Evolutionary conservation across 2,113 vertebrate species (phyloP).

Genomic region (Uria lomvia): DNA sequence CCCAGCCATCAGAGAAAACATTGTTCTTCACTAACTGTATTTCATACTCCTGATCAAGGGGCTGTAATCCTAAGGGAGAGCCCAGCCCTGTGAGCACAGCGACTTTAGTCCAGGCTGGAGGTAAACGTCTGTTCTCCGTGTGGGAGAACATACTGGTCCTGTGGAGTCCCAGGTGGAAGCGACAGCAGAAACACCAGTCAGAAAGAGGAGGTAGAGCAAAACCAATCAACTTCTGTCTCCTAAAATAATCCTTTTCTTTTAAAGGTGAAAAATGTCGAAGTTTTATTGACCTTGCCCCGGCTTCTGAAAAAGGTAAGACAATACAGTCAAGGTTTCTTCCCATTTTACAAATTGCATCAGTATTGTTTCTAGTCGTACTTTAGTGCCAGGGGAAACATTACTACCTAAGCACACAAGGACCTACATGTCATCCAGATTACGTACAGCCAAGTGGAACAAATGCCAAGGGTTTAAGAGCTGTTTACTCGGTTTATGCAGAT

Average conservation of each 20-base stretch:
- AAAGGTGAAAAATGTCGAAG: slow-evolving; percentile 96
- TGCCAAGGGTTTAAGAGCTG: not conserved
- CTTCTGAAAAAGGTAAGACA: slow-evolving; percentile 93
- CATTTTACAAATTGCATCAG: not conserved
- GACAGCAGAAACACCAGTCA: not conserved
- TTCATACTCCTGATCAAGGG: fast-evolving
- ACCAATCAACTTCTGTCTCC: not conserved
- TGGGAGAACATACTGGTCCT: not conserved
- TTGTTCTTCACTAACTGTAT: not conserved
- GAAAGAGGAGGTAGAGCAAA: not conserved
- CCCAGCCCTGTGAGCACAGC: not conserved
- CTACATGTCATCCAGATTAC: not conserved
- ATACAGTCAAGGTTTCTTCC: not conserved
- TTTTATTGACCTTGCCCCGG: slow-evolving; percentile 97
- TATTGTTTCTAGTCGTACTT: not conserved
- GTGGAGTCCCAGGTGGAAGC: not conserved
- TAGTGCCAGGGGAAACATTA: not conserved
- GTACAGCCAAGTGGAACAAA: not conserved
- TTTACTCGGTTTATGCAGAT: not conserved
- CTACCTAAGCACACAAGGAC: not conserved
- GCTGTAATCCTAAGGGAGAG: not conserved
- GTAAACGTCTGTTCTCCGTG: not conserved
- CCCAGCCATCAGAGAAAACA: no score
- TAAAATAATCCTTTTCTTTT: slow-evolving; percentile 51
- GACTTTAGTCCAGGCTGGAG: not conserved